Percentiles rank a stretch among this genome's conserved stretches.
These are phyloP conservation scores for Gisinianus flammeolus DNA, from an alignment of 2,888 invertebrate genomes.

Conservation along the genomic window DNA sequence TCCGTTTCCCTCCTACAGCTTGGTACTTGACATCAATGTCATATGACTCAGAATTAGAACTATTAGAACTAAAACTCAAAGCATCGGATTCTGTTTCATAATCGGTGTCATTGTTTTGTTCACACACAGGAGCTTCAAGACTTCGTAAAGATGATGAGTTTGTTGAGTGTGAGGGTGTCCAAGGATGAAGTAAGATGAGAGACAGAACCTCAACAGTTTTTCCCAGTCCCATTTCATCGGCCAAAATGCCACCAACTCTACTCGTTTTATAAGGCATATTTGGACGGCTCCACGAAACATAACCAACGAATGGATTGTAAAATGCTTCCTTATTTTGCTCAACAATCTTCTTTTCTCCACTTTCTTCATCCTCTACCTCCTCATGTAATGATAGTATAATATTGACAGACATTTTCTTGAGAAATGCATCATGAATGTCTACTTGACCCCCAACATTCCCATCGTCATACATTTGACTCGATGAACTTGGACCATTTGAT, in stretches of 20 bases:
- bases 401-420: conserved; percentile 55
- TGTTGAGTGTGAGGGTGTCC: too few relatives aligned
- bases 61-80: neutral
- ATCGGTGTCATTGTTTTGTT: conserved; percentile 11
- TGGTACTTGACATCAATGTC: conserved; percentile 31
- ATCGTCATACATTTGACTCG: too few relatives aligned
- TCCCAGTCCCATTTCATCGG: conserved; percentile 80
- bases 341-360: too few relatives aligned
- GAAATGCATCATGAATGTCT: conserved; percentile 31
- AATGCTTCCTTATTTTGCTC: conserved; percentile 24
- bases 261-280: conserved; percentile 47
- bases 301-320: conserved; percentile 51
- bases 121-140: neutral
- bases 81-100: conserved; percentile 16
- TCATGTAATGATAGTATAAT: conserved; percentile 24
- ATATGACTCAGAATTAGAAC: conserved; percentile 18
- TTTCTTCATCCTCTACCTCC: neutral
- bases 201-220: conserved; percentile 79
- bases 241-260: conserved; percentile 73
- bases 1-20: neutral
- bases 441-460: neutral
- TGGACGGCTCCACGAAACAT: conserved; percentile 58
- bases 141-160: conserved; percentile 9
- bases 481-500: neutral
- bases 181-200: conserved; percentile 68